Base-by-base conservation (phyloP, 2,797 vertebrate genomes). In the Novumbra hubbsi region DNA sequence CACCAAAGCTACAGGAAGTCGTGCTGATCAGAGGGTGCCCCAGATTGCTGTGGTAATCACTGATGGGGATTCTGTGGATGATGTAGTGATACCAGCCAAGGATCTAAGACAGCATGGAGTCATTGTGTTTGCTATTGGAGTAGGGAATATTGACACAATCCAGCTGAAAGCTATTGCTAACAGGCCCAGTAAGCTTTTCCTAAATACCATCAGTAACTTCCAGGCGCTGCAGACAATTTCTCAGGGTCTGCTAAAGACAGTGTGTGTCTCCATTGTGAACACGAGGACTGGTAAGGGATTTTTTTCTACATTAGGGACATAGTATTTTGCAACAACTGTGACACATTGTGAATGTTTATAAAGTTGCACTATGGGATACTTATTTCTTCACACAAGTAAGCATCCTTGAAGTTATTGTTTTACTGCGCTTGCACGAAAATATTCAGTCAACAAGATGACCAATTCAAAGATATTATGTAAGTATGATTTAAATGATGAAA, bases 21-120 rank as follows among this genome's bases (percentile, higher is more conserved):
- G 92, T 50, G 81, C 81, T 21, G 68, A 17, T 38, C 79, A 87
- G 17, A 85, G 84, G 0, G 86, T 95, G 48, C 94, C 93, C 19
- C 94, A 96, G 85, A 87, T 96, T 34, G 86, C 90, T 1, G 87
- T 96, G 69, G 78, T 96, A 57, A 84, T 96, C 82, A 95, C 94
- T 0, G 92, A 94, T 0, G 93, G 94, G 0, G 91, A 89, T 1
- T 95, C 95, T 0, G 15, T 12, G 0, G 95, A 96, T 62, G 81
- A 93, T 0, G 91, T 94, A 11, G 28, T 55, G 0, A 45, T 1
- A 0, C 87, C 90, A 0, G 94, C 93, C 0, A 77, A 64, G 45
- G 48, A 68, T 0, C 84, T 96, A 65, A 91, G 90, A 73, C 28
- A 80, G 45, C 80, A 85, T 0, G 94, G 93, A 0, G 89, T 94